These are phyloP conservation scores for Habrosyne pyritoides DNA, from an alignment of 2,888 invertebrate species.

Conservation along the genomic window DNA sequence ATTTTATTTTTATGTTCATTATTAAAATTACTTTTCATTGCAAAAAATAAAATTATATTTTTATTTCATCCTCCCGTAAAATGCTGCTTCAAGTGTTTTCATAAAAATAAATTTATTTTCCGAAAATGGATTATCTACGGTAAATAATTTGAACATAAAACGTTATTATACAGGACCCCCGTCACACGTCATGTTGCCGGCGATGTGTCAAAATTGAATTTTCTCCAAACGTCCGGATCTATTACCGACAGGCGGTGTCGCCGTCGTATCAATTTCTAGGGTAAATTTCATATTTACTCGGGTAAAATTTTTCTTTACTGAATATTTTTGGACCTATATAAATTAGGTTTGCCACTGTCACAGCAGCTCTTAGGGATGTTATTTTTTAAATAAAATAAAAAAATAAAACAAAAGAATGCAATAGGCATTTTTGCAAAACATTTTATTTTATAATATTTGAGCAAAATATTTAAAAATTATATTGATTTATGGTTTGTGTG, in stretches of 20 bases:
- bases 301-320: conserved; percentile 20
- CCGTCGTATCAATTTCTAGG: conserved; percentile 56
- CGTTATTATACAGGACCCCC: conserved; percentile 21
- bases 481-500: no score
- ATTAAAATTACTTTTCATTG: no score
- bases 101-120: conserved; percentile 1
- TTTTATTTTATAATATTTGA: no score
- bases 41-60: no score
- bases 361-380: neutral
- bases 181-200: conserved; percentile 39
- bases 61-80: neutral
- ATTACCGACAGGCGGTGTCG: conserved; percentile 53
- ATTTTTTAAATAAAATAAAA: no score
- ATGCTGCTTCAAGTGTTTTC: neutral
- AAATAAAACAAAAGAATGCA: no score
- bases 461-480: no score
- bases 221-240: conserved; percentile 47
- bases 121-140: conserved; percentile 1
- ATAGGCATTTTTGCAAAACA: neutral
- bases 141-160: conserved; percentile 10
- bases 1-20: no score
- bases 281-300: conserved; percentile 57
- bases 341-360: neutral
- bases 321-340: neutral
- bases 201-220: conserved; percentile 60